phyloP scores from a whole-genome alignment of 2,888 invertebrate species.

The Agrenia bidenticulata region DNA sequence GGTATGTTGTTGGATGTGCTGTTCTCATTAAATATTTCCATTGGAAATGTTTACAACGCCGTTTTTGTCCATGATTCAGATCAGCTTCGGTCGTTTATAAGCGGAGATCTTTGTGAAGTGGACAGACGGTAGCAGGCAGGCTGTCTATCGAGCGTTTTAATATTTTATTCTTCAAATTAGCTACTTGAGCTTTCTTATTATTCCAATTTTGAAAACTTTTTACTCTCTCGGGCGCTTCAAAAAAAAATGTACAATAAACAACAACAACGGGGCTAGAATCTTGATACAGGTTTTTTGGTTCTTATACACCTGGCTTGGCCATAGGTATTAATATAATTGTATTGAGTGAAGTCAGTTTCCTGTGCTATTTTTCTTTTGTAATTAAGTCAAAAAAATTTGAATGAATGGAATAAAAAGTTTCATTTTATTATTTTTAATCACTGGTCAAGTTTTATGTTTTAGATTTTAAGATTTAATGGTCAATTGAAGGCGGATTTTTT shows the following conservation, averaged over 20 bases:
- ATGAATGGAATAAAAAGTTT: too few relatives aligned
- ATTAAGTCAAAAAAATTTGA: too few relatives aligned
- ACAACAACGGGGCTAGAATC: too few relatives aligned
- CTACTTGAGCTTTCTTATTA: slow-evolving; percentile 1
- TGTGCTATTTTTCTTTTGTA: slow-evolving; percentile 7
- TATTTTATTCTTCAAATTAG: slow-evolving; percentile 15
- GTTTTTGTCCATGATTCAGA: not conserved
- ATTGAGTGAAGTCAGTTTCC: slow-evolving; percentile 4
- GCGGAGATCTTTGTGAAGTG: slow-evolving; percentile 7
- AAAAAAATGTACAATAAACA: too few relatives aligned
- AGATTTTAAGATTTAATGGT: too few relatives aligned
- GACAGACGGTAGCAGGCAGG: slow-evolving; percentile 16
- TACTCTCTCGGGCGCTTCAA: not conserved
- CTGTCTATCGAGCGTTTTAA: slow-evolving; percentile 16
- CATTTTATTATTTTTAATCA: too few relatives aligned
- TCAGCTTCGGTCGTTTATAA: not conserved
- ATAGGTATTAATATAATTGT: too few relatives aligned
- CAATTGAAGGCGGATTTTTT: too few relatives aligned
- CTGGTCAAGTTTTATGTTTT: too few relatives aligned
- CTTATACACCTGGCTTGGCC: too few relatives aligned
- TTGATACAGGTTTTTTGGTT: too few relatives aligned
- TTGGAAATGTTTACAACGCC: slow-evolving; percentile 5
- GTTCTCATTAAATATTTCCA: slow-evolving; percentile 4
- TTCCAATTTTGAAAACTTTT: slow-evolving; percentile 1
- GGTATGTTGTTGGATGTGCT: not conserved